Conservation (phyloP, 2,888 invertebrate genomes). For the Allolobophora icterica region DNA sequence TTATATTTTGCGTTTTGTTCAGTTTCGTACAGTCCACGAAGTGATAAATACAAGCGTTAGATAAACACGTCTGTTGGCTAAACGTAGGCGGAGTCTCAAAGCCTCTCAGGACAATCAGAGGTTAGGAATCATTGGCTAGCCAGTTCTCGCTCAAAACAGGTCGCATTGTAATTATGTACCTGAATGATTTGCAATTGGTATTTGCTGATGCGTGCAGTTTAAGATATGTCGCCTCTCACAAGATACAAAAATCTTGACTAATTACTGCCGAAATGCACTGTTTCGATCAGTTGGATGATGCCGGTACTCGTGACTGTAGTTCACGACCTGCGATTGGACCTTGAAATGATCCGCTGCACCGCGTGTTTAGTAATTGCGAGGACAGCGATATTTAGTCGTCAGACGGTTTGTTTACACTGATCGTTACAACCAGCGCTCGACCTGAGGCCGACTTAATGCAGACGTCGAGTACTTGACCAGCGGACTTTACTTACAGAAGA, state of each 20-base stretch:
- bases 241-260: background rate
- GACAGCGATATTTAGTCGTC: background rate
- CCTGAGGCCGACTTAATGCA: background rate
- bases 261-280: background rate
- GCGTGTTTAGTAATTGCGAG: background rate
- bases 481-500: background rate
- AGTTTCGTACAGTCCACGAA: too few relatives aligned
- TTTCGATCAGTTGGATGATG: background rate
- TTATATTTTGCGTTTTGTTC: too few relatives aligned
- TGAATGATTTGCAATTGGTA: too few relatives aligned
- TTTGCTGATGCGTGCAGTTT: too few relatives aligned
- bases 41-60: too few relatives aligned
- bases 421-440: background rate
- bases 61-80: too few relatives aligned
- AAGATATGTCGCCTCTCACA: too few relatives aligned
- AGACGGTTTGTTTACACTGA: background rate
- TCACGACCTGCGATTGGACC: slow-evolving; percentile 3
- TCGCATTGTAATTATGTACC: too few relatives aligned
- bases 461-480: background rate
- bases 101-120: too few relatives aligned
- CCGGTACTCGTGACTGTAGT: background rate
- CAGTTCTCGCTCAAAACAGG: too few relatives aligned
- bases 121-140: too few relatives aligned
- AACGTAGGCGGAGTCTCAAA: too few relatives aligned
- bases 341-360: background rate